Evolutionary conservation across 2,888 invertebrate species (phyloP).

Genomic region (Tetragonisca angustula): DNA sequence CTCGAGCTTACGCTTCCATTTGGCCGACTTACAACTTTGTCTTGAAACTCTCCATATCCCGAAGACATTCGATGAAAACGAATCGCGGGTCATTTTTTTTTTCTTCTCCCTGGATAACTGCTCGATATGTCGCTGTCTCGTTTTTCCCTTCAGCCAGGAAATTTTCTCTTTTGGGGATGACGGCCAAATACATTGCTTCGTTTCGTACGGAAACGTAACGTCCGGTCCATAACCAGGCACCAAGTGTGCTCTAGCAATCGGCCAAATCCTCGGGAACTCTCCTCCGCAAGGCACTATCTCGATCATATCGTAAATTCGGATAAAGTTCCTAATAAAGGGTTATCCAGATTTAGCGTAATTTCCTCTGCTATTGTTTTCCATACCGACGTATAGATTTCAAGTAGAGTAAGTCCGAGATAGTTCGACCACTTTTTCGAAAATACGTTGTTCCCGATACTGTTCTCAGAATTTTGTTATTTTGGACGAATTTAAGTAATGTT

Average conservation of each 20-base stretch:
- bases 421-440: no score
- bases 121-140: neutral
- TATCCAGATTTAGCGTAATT: neutral
- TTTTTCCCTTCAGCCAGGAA: neutral
- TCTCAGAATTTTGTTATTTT: no score
- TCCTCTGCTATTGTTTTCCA: neutral
- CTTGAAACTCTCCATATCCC: conserved; percentile 1
- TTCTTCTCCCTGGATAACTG: neutral
- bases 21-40: conserved; percentile 20
- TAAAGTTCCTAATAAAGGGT: neutral
- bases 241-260: neutral
- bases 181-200: conserved; percentile 8
- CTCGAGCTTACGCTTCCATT: conserved; percentile 18
- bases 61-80: neutral
- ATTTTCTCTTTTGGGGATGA: conserved; percentile 9
- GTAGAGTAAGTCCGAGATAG: no score
- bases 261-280: neutral
- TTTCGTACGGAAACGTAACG: neutral
- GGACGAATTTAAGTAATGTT: no score
- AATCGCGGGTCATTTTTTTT: conserved; percentile 1
- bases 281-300: no score
- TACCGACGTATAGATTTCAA: no score
- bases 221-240: neutral
- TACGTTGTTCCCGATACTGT: no score
- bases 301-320: neutral